Evolutionary conservation across 1,140 invertebrate species (phyloP).

Genomic region (Euura saliciscinereae): DNA sequence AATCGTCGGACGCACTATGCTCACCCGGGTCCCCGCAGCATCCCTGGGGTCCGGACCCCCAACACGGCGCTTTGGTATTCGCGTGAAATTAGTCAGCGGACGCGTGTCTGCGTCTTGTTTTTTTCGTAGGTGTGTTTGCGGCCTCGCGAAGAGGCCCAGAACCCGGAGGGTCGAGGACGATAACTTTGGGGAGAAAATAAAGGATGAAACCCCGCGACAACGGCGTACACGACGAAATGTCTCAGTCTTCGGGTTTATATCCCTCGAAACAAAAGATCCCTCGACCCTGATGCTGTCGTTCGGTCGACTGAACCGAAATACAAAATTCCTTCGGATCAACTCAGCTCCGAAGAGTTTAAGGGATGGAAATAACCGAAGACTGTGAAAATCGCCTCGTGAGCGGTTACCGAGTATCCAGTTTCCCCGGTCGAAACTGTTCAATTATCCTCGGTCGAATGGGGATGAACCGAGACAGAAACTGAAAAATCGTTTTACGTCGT

Average conservation of each 20-base stretch:
- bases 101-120: background rate
- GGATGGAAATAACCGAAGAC: background rate
- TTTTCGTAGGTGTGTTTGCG: background rate
- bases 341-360: background rate
- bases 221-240: background rate
- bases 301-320: background rate
- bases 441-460: background rate
- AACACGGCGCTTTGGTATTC: background rate
- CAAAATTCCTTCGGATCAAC: background rate
- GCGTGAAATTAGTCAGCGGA: constrained; percentile 1
- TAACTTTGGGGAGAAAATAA: constrained; percentile 5
- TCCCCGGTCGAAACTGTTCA: background rate
- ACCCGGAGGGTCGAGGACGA: background rate
- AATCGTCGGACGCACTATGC: background rate
- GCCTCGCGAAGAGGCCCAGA: background rate
- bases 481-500: no score
- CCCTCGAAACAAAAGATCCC: background rate
- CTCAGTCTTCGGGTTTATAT: background rate
- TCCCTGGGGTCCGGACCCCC: background rate
- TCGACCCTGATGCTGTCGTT: background rate
- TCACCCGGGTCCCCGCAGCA: background rate
- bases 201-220: background rate
- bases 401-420: background rate
- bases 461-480: no score
- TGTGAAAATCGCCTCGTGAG: background rate